Conservation (phyloP, 2,888 invertebrate genomes). For the Tetheella fluctuosa region DNA sequence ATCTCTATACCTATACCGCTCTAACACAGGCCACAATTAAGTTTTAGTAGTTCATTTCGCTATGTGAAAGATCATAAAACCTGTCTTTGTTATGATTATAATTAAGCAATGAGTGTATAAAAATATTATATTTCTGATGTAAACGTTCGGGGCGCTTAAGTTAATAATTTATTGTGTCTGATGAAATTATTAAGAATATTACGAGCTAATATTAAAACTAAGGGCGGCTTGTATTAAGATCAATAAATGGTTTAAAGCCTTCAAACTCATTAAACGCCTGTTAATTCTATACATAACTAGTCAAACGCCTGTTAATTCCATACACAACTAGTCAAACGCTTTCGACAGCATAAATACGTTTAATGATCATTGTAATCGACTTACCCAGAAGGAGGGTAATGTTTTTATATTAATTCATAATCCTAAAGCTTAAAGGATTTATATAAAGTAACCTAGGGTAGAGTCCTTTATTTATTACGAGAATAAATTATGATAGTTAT, state of each 20-base stretch:
- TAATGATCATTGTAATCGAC: too few relatives aligned
- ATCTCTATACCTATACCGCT: neutral
- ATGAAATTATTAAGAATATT: neutral
- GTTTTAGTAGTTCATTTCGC: constrained; percentile 48
- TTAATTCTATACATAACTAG: too few relatives aligned
- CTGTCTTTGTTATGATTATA: constrained; percentile 38
- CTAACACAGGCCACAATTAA: constrained; percentile 19
- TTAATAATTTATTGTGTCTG: neutral
- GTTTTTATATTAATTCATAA: neutral
- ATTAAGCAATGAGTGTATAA: constrained; percentile 31
- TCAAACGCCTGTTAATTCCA: too few relatives aligned
- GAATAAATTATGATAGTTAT: neutral
- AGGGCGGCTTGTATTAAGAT: too few relatives aligned
- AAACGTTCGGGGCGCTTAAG: neutral
- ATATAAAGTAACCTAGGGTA: too few relatives aligned
- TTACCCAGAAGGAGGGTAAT: too few relatives aligned
- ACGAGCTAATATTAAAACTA: neutral
- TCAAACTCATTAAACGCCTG: too few relatives aligned
- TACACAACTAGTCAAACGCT: too few relatives aligned
- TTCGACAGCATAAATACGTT: too few relatives aligned
- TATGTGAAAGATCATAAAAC: constrained; percentile 40
- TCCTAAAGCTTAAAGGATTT: too few relatives aligned
- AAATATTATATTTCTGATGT: constrained; percentile 31
- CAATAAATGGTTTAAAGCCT: too few relatives aligned
- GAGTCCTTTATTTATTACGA: neutral